Percentiles rank a stretch among this genome's conserved stretches.
Conservation (phyloP, 2,113 vertebrate genomes). For the Stigmatopora nigra region DNA sequence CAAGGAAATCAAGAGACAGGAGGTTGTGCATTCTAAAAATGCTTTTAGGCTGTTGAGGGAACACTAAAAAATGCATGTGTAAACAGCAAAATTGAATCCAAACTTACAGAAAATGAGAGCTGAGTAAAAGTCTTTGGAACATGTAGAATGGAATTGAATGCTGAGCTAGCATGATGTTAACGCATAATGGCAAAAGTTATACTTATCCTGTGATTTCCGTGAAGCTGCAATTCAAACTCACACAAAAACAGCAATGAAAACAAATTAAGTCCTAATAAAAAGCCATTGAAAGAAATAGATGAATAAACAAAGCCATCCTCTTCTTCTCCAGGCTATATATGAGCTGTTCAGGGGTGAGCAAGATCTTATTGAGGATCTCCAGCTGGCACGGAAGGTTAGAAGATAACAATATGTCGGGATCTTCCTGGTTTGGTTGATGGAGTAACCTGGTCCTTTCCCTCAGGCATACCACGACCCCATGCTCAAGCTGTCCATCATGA, state of each 20-base stretch:
- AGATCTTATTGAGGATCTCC: slow-evolving; percentile 95
- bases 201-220: too few relatives aligned
- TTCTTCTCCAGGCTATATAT: slow-evolving; percentile 79
- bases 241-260: too few relatives aligned
- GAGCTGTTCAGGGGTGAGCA: slow-evolving; percentile 92
- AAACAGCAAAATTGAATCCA: too few relatives aligned
- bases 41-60: background rate
- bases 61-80: too few relatives aligned
- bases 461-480: slow-evolving; percentile 97
- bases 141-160: too few relatives aligned
- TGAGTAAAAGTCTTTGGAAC: too few relatives aligned
- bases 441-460: background rate
- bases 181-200: too few relatives aligned
- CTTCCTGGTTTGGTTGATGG: background rate
- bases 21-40: slow-evolving; percentile 65
- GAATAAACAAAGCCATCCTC: background rate
- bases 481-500: slow-evolving; percentile 96
- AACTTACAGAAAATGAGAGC: too few relatives aligned
- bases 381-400: slow-evolving; percentile 88
- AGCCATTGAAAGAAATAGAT: background rate
- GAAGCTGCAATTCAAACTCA: too few relatives aligned
- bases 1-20: slow-evolving; percentile 95
- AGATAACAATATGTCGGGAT: background rate
- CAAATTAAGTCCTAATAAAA: background rate
- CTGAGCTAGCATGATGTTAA: too few relatives aligned